Base-by-base conservation (phyloP, 2,797 vertebrate species). In the Lacerta bilineata region DNA sequence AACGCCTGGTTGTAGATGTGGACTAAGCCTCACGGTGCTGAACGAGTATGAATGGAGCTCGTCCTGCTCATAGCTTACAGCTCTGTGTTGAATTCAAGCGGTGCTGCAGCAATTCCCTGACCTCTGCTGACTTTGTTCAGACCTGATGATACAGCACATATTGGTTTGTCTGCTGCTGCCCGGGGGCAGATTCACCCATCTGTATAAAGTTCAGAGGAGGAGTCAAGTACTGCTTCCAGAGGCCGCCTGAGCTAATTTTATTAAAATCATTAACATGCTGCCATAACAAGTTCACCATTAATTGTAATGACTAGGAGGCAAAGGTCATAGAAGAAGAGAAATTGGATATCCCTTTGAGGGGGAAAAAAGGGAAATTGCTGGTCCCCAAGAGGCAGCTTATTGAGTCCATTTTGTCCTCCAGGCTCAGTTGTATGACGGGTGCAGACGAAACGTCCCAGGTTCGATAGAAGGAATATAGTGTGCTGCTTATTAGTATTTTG, bases 401-500 rank as follows among this genome's bases (percentile, higher is more conserved):
- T 36, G 8, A 77, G 61, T 55, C 23, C 4, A 69, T 59, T 89
- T 78, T 20, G 13, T 77, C 29, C n/a, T 68, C 9, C 64, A 1
- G 15, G 13, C 68, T 89, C 41, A 43, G 76, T 85, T 0, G 0
- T 90, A 88, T 77, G 23, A 61, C 2, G 15, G 46, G 83, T 72
- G 50, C 68, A 93, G 86, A 78, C 89, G 77, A 33, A 33, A 33
- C 33, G 33, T 90, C 92, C 90, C 76, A 86, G 78, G 89, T 87
- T n/a, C 13, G 9, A 18, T 36, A 89, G 80, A 81, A 89, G 84
- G 85, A 86, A 91, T 90, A 50, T 72, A 88, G 80, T 4, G 71
- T 91, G 91, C 87, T 91, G 88, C 93, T 89, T 92, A 87, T 88
- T 94, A 88, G 91, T 93, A 91, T 89, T 66, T 71, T 80, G 39